Evolutionary conservation across 2,113 vertebrate genomes (phyloP), one percentile per base, ranked within the genome.

Genomic region (Egretta garzetta): DNA sequence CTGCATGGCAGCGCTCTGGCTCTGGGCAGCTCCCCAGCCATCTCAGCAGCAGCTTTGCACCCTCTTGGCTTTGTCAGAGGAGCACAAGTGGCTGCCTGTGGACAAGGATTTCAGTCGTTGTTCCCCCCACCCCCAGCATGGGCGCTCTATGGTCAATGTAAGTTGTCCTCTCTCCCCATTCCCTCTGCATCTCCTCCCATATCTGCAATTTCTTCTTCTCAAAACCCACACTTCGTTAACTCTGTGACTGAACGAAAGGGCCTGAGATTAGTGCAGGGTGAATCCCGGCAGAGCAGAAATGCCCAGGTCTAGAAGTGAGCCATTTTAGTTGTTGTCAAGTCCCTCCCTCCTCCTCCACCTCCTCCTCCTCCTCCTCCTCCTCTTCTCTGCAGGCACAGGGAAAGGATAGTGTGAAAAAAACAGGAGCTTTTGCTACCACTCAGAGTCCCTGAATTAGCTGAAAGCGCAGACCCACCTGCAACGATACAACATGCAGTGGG

Each of bases 111-210:
- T 73, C 1, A 0, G 39, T 41, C 39, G 39, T 39, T 10, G 39
- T 39, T 3, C 5, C 14, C 7, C 8, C 26, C 22, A 0, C 12
- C 14, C 7, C 8, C 23, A 24, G 0, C 12, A 11, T 0, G 14
- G 28, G 47, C 7, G 9, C 55, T 45, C 47, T 67, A 58, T 27
- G 59, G n/a, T 58, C 71, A 47, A 2, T 20, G 37, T 47, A 60
- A 53, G 59, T 27, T 37, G 6, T 32, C 11, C 6, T 63, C 80
- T 74, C 67, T 70, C 37, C 33, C 50, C 30, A 5, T 56, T 66
- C 14, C 13, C 17, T 14, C 32, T 28, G 22, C 41, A 43, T 41
- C 50, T n/a, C 33, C 33, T 70, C 50, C 33, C 24, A 68, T 9
- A 24, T 30, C 47, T 87, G 73, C 32, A 63, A 8, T 43, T 73